Conservation (phyloP, 2,797 vertebrate species). For the Pseudocheirus occidentalis region DNA sequence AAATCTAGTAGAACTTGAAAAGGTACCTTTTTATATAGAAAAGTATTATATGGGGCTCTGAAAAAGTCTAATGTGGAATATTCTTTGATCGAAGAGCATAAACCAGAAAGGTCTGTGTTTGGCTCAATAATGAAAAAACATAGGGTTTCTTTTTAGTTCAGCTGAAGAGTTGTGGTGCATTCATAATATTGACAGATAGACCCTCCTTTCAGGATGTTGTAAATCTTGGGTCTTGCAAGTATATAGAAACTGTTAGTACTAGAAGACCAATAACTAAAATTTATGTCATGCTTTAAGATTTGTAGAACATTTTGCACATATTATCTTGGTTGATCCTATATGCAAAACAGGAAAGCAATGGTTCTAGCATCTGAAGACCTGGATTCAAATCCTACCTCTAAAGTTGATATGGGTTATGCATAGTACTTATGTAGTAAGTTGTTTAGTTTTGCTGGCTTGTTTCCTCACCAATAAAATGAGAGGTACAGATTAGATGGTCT, state of each 20-base stretch:
- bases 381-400: neutral
- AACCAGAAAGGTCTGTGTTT: slow-evolving; percentile 22
- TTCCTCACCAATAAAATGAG: neutral
- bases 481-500: neutral
- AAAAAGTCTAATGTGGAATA: slow-evolving; percentile 12
- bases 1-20: neutral
- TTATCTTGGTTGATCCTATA: neutral
- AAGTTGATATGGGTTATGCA: neutral
- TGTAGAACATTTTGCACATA: neutral
- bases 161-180: neutral
- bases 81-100: slow-evolving; percentile 34
- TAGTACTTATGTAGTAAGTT: neutral
- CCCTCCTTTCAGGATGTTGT: neutral
- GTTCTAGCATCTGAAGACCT: neutral
- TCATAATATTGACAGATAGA: neutral
- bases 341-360: neutral
- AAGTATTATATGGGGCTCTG: neutral
- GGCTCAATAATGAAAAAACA: neutral
- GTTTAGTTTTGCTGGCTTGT: rapidly evolving
- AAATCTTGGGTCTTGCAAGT: slow-evolving; percentile 2
- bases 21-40: slow-evolving; percentile 10
- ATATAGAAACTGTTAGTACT: neutral
- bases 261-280: neutral
- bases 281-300: neutral
- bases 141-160: neutral